Evolutionary conservation across 1,140 invertebrate genomes (phyloP).

Genomic region (Nylanderia fulva): DNA sequence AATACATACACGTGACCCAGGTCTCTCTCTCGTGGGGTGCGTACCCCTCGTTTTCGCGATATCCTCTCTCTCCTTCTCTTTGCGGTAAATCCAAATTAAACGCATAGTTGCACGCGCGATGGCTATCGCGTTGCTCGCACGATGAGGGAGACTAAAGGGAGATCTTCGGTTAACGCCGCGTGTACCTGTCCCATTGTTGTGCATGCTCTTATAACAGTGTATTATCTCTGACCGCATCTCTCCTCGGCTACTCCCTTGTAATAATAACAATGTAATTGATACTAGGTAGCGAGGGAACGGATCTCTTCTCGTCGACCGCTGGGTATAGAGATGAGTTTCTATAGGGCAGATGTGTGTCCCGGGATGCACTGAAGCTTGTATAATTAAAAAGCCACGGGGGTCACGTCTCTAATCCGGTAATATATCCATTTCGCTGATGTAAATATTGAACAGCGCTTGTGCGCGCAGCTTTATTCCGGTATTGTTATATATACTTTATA

Average conservation of each 20-base stretch:
- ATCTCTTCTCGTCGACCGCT: neutral
- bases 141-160: neutral
- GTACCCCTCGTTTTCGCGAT: constrained; percentile 57
- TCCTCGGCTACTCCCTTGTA: constrained; percentile 73
- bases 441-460: constrained; percentile 76
- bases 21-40: constrained; percentile 15
- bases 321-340: constrained; percentile 41
- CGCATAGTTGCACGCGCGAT: constrained; percentile 84
- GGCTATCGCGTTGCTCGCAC: constrained; percentile 80
- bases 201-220: constrained; percentile 84
- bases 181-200: constrained; percentile 76
- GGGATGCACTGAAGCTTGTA: constrained; percentile 73
- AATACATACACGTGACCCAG: neutral
- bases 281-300: constrained; percentile 66
- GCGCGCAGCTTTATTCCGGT: neutral
- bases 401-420: constrained; percentile 83
- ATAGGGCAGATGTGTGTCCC: constrained; percentile 83
- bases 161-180: constrained; percentile 16
- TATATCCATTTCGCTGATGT: constrained; percentile 79
- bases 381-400: constrained; percentile 85
- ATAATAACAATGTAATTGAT: constrained; percentile 86
- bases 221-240: constrained; percentile 82
- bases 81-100: constrained; percentile 80
- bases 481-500: constrained; percentile 30
- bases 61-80: constrained; percentile 44